Conservation (phyloP, 2,888 invertebrate species). For the Hesperia comma region DNA sequence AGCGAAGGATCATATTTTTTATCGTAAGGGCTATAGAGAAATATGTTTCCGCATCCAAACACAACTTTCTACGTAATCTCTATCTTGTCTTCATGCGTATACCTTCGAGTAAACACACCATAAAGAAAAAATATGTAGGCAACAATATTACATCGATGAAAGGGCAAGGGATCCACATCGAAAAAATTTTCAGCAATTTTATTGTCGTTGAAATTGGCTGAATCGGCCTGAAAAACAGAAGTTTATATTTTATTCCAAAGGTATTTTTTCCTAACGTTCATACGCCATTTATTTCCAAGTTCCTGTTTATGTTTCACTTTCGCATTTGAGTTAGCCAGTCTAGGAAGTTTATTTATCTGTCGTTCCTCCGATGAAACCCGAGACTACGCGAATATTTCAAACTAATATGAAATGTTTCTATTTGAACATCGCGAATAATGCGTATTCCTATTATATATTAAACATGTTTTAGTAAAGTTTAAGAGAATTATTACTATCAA, state of each 20-base stretch:
- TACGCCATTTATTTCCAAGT: slow-evolving; percentile 63
- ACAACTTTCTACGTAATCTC: slow-evolving; percentile 20
- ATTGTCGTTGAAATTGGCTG: slow-evolving; percentile 43
- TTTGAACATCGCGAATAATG: slow-evolving; percentile 32
- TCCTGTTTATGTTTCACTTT: slow-evolving; percentile 65
- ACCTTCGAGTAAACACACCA: slow-evolving; percentile 2
- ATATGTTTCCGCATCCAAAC: slow-evolving; percentile 24
- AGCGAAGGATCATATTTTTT: background rate
- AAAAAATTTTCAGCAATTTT: slow-evolving; percentile 42
- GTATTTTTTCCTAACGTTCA: slow-evolving; percentile 53
- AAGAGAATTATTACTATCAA: too few species aligned
- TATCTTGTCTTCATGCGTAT: background rate
- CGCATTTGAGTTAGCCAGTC: slow-evolving; percentile 57
- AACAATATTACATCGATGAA: slow-evolving; percentile 38
- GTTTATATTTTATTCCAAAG: slow-evolving; percentile 48
- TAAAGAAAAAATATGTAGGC: slow-evolving; percentile 30
- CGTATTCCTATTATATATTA: too few species aligned
- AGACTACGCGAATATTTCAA: slow-evolving; percentile 33
- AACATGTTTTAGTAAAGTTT: too few species aligned
- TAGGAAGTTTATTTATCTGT: slow-evolving; percentile 65
- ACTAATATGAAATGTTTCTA: slow-evolving; percentile 50
- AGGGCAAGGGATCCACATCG: slow-evolving; percentile 35
- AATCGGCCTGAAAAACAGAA: slow-evolving; percentile 48
- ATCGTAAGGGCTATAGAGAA: slow-evolving; percentile 9
- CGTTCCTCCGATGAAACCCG: slow-evolving; percentile 52